Conservation (phyloP, 2,113 vertebrate species). For the Pteronura brasiliensis region DNA sequence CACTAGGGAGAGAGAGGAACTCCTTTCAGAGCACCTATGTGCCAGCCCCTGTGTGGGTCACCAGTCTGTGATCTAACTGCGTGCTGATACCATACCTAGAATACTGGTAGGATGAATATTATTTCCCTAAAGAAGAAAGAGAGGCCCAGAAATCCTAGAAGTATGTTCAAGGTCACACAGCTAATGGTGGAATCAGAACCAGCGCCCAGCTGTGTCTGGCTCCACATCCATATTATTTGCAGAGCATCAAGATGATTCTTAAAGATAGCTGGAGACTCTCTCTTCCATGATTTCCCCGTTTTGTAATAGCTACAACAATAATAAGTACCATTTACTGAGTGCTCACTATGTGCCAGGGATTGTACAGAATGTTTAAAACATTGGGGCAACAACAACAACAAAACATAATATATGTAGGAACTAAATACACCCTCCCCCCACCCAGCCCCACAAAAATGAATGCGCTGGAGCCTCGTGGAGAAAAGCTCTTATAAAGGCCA, state of each 20-base stretch:
- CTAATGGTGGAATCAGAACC: not conserved
- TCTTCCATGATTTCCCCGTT: not conserved
- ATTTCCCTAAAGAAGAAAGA: not conserved
- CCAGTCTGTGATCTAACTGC: not conserved
- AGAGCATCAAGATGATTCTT: not conserved
- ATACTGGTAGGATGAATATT: not conserved
- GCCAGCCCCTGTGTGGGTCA: not conserved
- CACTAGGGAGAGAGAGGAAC: not conserved
- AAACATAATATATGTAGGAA: not conserved
- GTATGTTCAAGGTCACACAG: not conserved
- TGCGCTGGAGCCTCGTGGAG: not conserved
- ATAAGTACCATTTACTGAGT: not conserved
- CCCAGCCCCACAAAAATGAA: not conserved
- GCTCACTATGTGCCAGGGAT: not conserved
- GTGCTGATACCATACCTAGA: not conserved
- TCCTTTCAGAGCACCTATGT: too few relatives aligned
- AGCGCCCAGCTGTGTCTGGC: not conserved
- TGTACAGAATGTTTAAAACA: not conserved
- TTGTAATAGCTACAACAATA: not conserved
- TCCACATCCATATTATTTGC: not conserved
- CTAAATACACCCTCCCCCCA: not conserved
- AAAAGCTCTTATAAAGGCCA: not conserved
- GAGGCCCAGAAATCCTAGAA: not conserved
- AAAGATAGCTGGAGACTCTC: not conserved
- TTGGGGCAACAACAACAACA: not conserved